Conservation (phyloP, 2,888 invertebrate genomes). For the Pseudococcus viburni region DNA sequence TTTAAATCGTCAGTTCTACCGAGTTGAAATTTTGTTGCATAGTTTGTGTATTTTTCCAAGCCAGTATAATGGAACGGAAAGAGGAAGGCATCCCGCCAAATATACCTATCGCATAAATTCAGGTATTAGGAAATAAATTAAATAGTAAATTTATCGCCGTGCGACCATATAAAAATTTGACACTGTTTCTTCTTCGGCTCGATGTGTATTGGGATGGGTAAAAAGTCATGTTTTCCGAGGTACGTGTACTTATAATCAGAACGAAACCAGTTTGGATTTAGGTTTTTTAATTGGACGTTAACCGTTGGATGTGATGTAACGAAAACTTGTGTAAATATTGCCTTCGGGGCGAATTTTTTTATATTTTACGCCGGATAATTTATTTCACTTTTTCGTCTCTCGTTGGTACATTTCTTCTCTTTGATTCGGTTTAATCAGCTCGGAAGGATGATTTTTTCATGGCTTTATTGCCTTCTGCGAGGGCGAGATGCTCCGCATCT, state of each 20-base stretch:
- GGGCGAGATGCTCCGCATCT: not conserved
- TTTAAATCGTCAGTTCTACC: not conserved
- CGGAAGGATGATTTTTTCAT: not conserved
- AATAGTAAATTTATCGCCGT: conserved; percentile 29
- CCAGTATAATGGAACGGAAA: not conserved
- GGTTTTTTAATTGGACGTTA: conserved; percentile 54
- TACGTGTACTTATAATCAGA: conserved; percentile 50
- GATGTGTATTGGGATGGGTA: not conserved
- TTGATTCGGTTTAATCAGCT: conserved; percentile 24
- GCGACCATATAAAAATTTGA: conserved; percentile 53
- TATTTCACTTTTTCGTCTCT: conserved; percentile 43
- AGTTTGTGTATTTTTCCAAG: not conserved
- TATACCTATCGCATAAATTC: conserved; percentile 40
- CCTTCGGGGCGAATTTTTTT: conserved; percentile 55
- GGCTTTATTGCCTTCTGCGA: not conserved
- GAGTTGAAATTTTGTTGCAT: conserved; percentile 15
- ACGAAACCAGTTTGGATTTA: conserved; percentile 50
- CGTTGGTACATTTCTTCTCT: not conserved
- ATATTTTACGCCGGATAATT: conserved; percentile 60
- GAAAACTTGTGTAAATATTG: conserved; percentile 63
- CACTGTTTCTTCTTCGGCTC: not conserved
- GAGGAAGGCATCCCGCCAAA: not conserved
- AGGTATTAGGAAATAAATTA: conserved; percentile 54
- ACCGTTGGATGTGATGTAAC: conserved; percentile 55
- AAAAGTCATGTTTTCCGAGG: conserved; percentile 21